A percentile compares a stretch with the other conserved stretches of the same genome.
Conservation (phyloP, 2,888 invertebrate genomes). For the Amphipoea lucens region DNA sequence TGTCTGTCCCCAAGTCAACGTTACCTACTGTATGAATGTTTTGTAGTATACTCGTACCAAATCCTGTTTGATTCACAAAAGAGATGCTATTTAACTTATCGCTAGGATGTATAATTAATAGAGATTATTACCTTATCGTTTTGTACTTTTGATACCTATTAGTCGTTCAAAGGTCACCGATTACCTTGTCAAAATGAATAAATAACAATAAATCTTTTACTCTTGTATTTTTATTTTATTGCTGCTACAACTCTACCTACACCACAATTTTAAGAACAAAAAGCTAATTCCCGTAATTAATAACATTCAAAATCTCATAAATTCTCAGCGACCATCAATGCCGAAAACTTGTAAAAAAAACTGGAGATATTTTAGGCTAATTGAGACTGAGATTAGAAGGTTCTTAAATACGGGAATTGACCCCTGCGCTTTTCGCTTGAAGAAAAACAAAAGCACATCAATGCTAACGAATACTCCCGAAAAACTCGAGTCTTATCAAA, state of each 20-base stretch:
- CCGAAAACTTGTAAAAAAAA: no score
- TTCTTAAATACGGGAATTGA: neutral
- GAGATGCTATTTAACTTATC: conserved; percentile 87
- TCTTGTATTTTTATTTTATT: conserved; percentile 72
- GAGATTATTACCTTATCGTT: conserved; percentile 86
- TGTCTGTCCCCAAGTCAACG: conserved; percentile 67
- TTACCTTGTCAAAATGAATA: conserved; percentile 89
- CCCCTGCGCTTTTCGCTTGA: neutral
- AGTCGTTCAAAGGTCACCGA: conserved; percentile 89
- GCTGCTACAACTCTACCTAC: neutral
- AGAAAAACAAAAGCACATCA: neutral
- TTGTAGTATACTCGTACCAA: conserved; percentile 80
- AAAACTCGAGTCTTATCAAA: neutral
- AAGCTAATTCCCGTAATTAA: neutral
- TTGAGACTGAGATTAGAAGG: neutral
- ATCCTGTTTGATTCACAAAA: conserved; percentile 76
- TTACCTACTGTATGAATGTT: conserved; percentile 75
- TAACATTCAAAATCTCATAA: neutral
- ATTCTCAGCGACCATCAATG: neutral
- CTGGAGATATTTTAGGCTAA: neutral
- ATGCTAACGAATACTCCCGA: neutral
- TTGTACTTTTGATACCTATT: conserved; percentile 89
- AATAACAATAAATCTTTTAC: conserved; percentile 84
- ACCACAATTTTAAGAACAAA: neutral
- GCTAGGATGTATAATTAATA: conserved; percentile 82